phyloP scores from a whole-genome alignment of 2,113 vertebrate species.

The Emydura subglobosa region DNA sequence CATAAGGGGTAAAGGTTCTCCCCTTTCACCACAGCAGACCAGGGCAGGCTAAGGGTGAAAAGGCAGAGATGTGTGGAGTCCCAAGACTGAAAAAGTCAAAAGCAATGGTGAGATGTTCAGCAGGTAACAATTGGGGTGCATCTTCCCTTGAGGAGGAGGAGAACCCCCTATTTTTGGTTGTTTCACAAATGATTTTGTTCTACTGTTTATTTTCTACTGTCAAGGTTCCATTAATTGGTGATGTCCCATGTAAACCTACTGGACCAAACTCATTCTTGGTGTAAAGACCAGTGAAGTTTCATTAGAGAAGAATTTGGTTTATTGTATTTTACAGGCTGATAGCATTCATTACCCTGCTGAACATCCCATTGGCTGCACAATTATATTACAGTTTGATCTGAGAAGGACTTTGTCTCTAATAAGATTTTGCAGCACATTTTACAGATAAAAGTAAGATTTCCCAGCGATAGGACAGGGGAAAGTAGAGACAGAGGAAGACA shows the following conservation, averaged over 20 bases:
- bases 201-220: neutral
- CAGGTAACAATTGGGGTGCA: neutral
- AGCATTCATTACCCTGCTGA: neutral
- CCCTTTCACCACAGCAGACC: too few relatives aligned
- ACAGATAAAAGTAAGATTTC: neutral
- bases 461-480: neutral
- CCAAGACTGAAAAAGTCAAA: neutral
- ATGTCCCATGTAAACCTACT: neutral
- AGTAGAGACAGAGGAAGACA: neutral
- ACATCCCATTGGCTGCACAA: neutral
- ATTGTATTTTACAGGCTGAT: neutral
- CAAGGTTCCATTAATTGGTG: neutral
- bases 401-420: neutral
- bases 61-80: neutral
- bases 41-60: too few relatives aligned
- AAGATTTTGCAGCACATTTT: neutral
- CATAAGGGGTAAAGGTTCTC: too few relatives aligned
- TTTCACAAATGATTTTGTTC: neutral
- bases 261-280: neutral
- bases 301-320: neutral
- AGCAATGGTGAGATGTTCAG: neutral
- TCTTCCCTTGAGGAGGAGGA: neutral
- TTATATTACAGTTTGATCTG: neutral
- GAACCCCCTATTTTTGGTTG: neutral
- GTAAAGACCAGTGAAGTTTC: neutral